Evolutionary conservation across 1,140 invertebrate species (phyloP), one percentile per base, ranked within the genome.

Genomic region (Heliconius congener): DNA sequence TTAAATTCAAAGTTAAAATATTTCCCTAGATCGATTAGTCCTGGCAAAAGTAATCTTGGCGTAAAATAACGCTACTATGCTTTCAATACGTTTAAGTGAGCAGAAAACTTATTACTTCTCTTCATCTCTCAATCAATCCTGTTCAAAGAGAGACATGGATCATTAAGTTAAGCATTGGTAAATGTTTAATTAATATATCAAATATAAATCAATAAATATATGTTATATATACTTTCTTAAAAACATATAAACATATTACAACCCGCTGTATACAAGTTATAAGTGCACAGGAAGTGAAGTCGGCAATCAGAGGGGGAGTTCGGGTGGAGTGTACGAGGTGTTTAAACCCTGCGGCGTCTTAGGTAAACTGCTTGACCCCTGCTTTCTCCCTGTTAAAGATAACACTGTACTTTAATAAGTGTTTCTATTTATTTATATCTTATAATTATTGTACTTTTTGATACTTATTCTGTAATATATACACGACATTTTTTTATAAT

Each of bases 321-420:
- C 74, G 78, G 80, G 84, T 78, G 86, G 89, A 88, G 86, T 85
- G 87, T 84, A 87, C 83, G 90, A 91, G 90, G 90, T 92, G 90
- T 91, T 90, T 88, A 90, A 89, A 88, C 87, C 87, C 81, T 72
- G 81, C 81, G 75, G 85, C 85, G 79, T 85, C 88, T 89, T 89
- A 88, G 85, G 83, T 86, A 87, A 85, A 86, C 74, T 79, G 34
- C 85, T 84, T 82, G 83, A 85, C 83, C 84, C 81, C 81, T 76
- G 79, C 71, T 80, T 50, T 50, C 73, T 30, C 42, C 73, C 73
- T 73, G 46, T 74, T 57, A 57, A 71, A 37, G 52, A 55, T 75
- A 75, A 57, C 18, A 37, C 46, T 23, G 46, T 42, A 71, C 71
- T 34, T 71, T 37, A 37, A 30, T 37, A 71, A 71, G 71, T 4